Conservation (phyloP, 2,888 invertebrate species). For the Lagria hirta region DNA sequence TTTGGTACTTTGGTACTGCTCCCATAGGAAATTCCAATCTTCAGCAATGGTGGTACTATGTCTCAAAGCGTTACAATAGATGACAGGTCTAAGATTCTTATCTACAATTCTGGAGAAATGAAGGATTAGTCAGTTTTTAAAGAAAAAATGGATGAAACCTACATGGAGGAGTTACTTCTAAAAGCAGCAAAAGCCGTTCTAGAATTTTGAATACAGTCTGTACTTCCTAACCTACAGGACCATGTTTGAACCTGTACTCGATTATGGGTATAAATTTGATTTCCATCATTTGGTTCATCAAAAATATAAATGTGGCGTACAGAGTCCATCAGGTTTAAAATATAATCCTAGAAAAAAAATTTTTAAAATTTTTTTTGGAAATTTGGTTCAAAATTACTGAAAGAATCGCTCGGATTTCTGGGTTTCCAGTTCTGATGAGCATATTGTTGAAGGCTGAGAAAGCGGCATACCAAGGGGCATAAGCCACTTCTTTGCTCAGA, state of each 20-base stretch:
- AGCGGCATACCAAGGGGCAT: slow-evolving; percentile 77
- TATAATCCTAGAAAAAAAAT: slow-evolving; percentile 10
- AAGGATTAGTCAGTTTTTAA: neutral
- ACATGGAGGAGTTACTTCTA: too few relatives aligned
- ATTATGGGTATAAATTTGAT: slow-evolving; percentile 61
- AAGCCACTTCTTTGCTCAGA: slow-evolving; percentile 66
- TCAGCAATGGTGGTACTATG: slow-evolving; percentile 54
- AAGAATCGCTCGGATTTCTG: neutral
- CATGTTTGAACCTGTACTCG: slow-evolving; percentile 62
- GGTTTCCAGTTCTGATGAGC: slow-evolving; percentile 20
- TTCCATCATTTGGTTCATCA: slow-evolving; percentile 22
- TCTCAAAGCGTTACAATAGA: slow-evolving; percentile 77
- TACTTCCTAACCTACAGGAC: slow-evolving; percentile 65
- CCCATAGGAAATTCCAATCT: slow-evolving; percentile 69
- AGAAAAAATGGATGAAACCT: neutral
- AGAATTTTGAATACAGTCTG: slow-evolving; percentile 57
- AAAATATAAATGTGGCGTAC: slow-evolving; percentile 31
- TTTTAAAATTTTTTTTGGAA: neutral
- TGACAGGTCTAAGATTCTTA: slow-evolving; percentile 66
- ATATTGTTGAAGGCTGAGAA: slow-evolving; percentile 53
- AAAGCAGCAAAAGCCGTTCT: slow-evolving; percentile 15
- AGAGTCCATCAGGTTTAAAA: slow-evolving; percentile 27
- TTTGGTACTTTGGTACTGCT: slow-evolving; percentile 57
- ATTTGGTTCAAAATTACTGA: slow-evolving; percentile 15
- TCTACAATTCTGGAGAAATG: slow-evolving; percentile 57